Evolutionary conservation across 2,888 invertebrate species (phyloP), one percentile per base, ranked within the genome.

Genomic region (Psylliodes chrysocephalus): DNA sequence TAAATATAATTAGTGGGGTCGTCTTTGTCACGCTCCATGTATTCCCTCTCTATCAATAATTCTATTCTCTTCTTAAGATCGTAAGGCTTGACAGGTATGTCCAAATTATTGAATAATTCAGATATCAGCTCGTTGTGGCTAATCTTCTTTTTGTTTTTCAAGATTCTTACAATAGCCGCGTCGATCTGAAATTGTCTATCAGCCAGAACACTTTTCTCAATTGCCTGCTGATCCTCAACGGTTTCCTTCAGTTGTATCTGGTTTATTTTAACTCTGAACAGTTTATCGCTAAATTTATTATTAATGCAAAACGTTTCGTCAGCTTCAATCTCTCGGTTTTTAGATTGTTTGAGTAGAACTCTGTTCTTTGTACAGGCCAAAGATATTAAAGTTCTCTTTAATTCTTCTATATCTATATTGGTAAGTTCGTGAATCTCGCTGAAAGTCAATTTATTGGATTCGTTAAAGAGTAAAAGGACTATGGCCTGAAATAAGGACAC

Each of bases 181-280:
- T 99, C 98, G 77, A 99, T 98, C 86, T 98, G 97, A 84, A 98
- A 98, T 84, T 98, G 97, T 42, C 99, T 88, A 85, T 99, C 99
- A 78, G 96, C 96, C 87, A 95, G 95, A 68, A 99, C 98, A 72
- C 96, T 89, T 82, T 98, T 96, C 80, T 98, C 97, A 0, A 98
- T 98, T 68, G 94, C 94, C 79, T 91, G 90, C 79, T 95, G 93
- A 79, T 96, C 96, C 80, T 95, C 94, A 78, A 90, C 87, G 65
- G 90, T 90, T 82, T 91, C 91, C 78, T 90, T 90, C 85, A 91
- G 90, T 91, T 94, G 79, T 1, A 79, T 95, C 86, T 98, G 98
- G 85, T 98, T 98, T 78, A 99, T 97, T 86, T 96, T 96, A 79
- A 99, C 96, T 75, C 98, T 88, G 86, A 94, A 98, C 70, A 98